Conservation (phyloP, 92 coral and sea anemone genomes). For the Micromussa lordhowensis region DNA sequence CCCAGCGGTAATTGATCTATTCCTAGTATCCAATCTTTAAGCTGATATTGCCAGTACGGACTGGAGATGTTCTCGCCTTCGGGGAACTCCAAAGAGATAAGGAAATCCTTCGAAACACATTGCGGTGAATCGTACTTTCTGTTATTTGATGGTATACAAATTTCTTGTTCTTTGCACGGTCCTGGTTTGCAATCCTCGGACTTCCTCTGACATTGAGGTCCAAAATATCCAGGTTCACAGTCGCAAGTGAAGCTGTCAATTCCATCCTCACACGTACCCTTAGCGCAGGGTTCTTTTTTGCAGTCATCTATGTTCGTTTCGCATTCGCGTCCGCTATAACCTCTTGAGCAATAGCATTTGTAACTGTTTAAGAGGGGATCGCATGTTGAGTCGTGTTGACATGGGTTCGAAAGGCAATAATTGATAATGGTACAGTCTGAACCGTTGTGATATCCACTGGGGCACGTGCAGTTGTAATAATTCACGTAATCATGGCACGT, state of each 20-base stretch:
- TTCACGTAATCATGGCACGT: constrained; percentile 75
- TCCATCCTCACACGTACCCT: constrained; percentile 76
- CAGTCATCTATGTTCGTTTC: constrained; percentile 81
- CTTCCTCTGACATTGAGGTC: constrained; percentile 76
- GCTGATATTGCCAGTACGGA: constrained; percentile 50
- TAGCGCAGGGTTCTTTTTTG: constrained; percentile 9
- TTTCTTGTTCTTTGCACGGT: constrained; percentile 49
- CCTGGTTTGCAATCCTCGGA: constrained; percentile 55
- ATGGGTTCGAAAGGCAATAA: constrained; percentile 71
- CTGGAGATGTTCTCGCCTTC: constrained; percentile 31
- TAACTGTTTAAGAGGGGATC: constrained; percentile 31
- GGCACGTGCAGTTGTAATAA: constrained; percentile 75
- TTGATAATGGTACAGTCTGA: constrained; percentile 45
- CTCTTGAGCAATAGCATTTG: constrained; percentile 71
- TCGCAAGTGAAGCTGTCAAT: constrained; percentile 72
- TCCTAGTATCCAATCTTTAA: constrained; percentile 34
- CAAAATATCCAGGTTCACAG: constrained; percentile 76
- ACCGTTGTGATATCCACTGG: constrained; percentile 62
- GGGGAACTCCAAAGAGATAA: constrained; percentile 51
- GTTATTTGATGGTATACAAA: constrained; percentile 60
- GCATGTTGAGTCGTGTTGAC: constrained; percentile 63
- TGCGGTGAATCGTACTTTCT: neutral
- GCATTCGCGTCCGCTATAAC: constrained; percentile 74
- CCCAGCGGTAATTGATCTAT: constrained; percentile 13
- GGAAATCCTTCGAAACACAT: constrained; percentile 34